A percentile compares a stretch with the other conserved stretches of the same genome.
These are phyloP conservation scores for Eupithecia subumbrata DNA, from an alignment of 2,888 invertebrate genomes.

Conservation along the genomic window DNA sequence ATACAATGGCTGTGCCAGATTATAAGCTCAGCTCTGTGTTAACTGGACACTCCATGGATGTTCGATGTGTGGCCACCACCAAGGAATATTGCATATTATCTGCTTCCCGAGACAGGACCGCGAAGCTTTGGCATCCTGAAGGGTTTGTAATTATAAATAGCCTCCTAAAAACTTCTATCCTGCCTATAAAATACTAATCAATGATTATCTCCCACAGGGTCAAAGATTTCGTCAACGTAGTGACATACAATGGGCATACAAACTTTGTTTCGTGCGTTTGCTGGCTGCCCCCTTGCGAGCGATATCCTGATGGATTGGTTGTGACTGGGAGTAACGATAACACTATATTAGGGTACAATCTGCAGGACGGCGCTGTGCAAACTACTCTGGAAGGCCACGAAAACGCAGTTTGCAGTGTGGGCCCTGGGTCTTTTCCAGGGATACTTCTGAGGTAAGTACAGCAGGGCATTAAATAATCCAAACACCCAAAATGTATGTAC, in stretches of 20 bases:
- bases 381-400: conserved; percentile 90
- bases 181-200: neutral
- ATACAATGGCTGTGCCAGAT: conserved; percentile 77
- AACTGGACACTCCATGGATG: conserved; percentile 92
- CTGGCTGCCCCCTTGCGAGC: conserved; percentile 87
- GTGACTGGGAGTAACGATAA: conserved; percentile 96
- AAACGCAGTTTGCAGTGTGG: conserved; percentile 86
- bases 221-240: conserved; percentile 85
- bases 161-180: neutral
- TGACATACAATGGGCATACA: conserved; percentile 90
- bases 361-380: conserved; percentile 87
- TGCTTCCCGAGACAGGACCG: conserved; percentile 94
- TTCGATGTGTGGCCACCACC: conserved; percentile 88
- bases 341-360: conserved; percentile 90
- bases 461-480: no score
- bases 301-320: conserved; percentile 90
- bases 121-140: conserved; percentile 93
- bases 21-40: conserved; percentile 92
- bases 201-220: conserved; percentile 62
- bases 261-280: conserved; percentile 94
- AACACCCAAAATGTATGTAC: no score
- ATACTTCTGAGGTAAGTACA: conserved; percentile 68
- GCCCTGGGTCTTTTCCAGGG: conserved; percentile 70
- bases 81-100: conserved; percentile 91
- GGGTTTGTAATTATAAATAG: conserved; percentile 79